Evolutionary conservation across 2,888 invertebrate genomes (phyloP).

Genomic region (Protodeltote pygarga): DNA sequence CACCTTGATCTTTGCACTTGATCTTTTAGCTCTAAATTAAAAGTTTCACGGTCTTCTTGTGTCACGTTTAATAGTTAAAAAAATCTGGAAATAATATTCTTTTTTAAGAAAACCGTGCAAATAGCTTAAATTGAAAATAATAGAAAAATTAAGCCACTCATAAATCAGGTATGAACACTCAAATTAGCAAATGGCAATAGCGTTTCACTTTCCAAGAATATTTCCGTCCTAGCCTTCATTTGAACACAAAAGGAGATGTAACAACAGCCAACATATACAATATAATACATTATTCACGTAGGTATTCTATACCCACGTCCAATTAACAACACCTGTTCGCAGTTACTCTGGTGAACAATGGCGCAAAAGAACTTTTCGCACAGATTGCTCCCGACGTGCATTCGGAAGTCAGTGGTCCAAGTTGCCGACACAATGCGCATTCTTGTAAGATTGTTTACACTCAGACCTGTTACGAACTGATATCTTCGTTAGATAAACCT

Average conservation of each 20-base stretch:
- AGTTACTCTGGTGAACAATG: conserved; percentile 40
- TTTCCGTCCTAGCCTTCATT: conserved; percentile 35
- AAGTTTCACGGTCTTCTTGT: too few relatives aligned
- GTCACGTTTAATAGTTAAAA: too few relatives aligned
- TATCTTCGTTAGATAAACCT: conserved; percentile 41
- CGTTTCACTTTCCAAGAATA: conserved; percentile 28
- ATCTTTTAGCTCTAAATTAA: too few relatives aligned
- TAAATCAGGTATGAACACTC: too few relatives aligned
- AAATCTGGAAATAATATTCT: too few relatives aligned
- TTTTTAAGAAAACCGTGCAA: too few relatives aligned
- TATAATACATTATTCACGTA: conserved; percentile 28
- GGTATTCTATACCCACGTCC: conserved; percentile 39
- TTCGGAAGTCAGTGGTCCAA: conserved; percentile 64
- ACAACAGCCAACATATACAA: conserved; percentile 27
- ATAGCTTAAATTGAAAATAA: too few relatives aligned
- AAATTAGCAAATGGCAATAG: conserved; percentile 4
- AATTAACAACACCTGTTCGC: conserved; percentile 45
- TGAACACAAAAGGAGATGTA: conserved; percentile 43
- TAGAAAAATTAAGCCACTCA: too few relatives aligned
- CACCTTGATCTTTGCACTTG: too few relatives aligned
- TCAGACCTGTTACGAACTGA: conserved; percentile 35
- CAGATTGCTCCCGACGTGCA: conserved; percentile 37
- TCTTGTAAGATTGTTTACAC: conserved; percentile 58
- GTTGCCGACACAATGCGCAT: conserved; percentile 66
- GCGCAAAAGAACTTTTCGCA: conserved; percentile 50